These are phyloP conservation scores for Dysmachus trigonus DNA, from an alignment of 2,888 invertebrate genomes.

Conservation along the genomic window DNA sequence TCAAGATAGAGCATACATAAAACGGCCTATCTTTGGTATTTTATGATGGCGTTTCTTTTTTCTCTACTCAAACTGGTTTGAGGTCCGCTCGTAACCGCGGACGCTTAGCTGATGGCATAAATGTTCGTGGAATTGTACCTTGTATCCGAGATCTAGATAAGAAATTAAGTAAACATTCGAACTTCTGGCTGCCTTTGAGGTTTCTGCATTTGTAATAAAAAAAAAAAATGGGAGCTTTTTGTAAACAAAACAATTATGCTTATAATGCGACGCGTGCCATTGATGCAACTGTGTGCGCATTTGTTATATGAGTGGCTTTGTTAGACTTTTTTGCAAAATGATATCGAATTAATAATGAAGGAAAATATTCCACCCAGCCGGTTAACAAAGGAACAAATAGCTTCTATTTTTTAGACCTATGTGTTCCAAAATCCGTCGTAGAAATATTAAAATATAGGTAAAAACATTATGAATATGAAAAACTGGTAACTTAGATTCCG, in stretches of 20 bases:
- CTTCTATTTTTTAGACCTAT: too few relatives aligned
- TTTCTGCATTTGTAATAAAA: neutral
- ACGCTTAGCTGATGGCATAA: neutral
- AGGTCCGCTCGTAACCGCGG: neutral
- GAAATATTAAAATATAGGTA: too few relatives aligned
- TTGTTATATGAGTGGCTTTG: neutral
- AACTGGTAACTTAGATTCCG: too few relatives aligned
- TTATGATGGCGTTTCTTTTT: constrained; percentile 39
- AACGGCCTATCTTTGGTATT: constrained; percentile 34
- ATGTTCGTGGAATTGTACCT: constrained; percentile 14
- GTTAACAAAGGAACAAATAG: too few relatives aligned
- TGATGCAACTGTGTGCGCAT: neutral
- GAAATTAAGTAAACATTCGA: neutral
- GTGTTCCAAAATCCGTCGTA: too few relatives aligned
- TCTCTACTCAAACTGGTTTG: constrained; percentile 24
- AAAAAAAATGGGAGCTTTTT: neutral
- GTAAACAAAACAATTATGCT: neutral
- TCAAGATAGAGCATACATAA: constrained; percentile 19
- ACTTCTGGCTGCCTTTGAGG: neutral
- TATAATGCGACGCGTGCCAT: neutral
- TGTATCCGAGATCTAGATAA: constrained; percentile 6
- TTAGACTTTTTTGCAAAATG: neutral
- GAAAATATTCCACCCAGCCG: too few relatives aligned
- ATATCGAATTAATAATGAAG: neutral
- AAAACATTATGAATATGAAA: too few relatives aligned